phyloP scores from a whole-genome alignment of 2,797 vertebrate species.

The Geotrypetes seraphini region DNA sequence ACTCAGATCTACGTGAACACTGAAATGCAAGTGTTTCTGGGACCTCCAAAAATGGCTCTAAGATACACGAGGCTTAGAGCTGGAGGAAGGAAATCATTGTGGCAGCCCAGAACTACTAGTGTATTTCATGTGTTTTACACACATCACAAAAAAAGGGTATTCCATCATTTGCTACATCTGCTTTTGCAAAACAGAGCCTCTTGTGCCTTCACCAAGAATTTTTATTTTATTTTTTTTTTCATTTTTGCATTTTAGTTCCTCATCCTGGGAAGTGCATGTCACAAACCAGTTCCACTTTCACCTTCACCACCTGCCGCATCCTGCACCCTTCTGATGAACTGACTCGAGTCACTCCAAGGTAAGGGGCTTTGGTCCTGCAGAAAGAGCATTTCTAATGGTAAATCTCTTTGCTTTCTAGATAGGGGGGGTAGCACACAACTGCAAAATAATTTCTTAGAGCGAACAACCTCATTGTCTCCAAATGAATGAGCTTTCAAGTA shows the following conservation, averaged over 20 bases:
- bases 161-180: conserved; percentile 34
- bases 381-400: too few relatives aligned
- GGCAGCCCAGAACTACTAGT: neutral
- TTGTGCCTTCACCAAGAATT: conserved; percentile 35
- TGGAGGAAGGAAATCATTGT: conserved; percentile 1
- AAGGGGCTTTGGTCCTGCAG: too few relatives aligned
- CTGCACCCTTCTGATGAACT: conserved; percentile 93
- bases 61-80: too few relatives aligned
- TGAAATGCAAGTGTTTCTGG: conserved; percentile 6
- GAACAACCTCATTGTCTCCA: too few relatives aligned
- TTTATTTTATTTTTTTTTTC: conserved; percentile 23
- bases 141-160: conserved; percentile 32
- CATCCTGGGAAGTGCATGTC: conserved; percentile 96
- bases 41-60: neutral
- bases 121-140: conserved; percentile 19
- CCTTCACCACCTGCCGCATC: conserved; percentile 96
- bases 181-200: conserved; percentile 14
- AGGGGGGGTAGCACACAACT: too few relatives aligned
- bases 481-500: too few relatives aligned
- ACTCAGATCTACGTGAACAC: conserved; percentile 26
- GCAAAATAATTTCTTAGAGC: too few relatives aligned
- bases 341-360: conserved; percentile 88
- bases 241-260: conserved; percentile 63
- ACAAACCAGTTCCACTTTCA: conserved; percentile 93
- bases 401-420: too few relatives aligned